These are phyloP conservation scores for Halcyon smyrnensis DNA, from an alignment of 2,797 vertebrate genomes.

Conservation along the genomic window DNA sequence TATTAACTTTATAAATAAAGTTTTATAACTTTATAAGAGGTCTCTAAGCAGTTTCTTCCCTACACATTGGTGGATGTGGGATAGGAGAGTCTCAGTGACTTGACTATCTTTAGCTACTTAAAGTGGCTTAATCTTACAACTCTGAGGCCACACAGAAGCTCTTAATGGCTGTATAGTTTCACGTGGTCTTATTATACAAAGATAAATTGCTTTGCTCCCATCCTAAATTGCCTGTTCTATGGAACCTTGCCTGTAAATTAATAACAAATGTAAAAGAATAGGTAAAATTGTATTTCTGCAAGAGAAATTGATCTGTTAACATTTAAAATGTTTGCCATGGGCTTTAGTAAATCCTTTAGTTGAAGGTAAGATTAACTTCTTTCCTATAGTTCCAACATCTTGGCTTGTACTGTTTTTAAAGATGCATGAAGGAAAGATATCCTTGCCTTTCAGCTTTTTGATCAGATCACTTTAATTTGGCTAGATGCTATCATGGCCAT, in stretches of 20 bases:
- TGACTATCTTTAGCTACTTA: background rate
- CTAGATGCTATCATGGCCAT: background rate
- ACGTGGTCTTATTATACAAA: background rate
- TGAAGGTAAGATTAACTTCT: constrained; percentile 41
- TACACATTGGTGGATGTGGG: background rate
- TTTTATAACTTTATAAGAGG: background rate
- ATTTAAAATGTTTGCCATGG: background rate
- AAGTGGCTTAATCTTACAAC: background rate
- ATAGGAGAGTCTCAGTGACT: background rate
- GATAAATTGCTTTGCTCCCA: background rate
- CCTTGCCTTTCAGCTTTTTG: constrained; percentile 10
- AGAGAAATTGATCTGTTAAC: constrained; percentile 38
- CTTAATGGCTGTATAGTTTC: background rate
- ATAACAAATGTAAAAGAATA: background rate
- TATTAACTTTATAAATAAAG: no score
- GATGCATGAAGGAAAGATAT: background rate
- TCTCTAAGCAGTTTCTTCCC: background rate
- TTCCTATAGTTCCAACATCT: background rate
- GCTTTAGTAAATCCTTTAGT: constrained; percentile 50
- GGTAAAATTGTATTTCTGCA: background rate
- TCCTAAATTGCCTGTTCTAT: background rate
- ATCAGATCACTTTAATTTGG: constrained; percentile 16
- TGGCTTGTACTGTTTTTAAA: constrained; percentile 7
- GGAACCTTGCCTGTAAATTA: background rate
- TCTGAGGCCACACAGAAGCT: background rate